Base-by-base conservation (phyloP, 92 coral and sea anemone genomes). In the Parazoanthus atlanticus region DNA sequence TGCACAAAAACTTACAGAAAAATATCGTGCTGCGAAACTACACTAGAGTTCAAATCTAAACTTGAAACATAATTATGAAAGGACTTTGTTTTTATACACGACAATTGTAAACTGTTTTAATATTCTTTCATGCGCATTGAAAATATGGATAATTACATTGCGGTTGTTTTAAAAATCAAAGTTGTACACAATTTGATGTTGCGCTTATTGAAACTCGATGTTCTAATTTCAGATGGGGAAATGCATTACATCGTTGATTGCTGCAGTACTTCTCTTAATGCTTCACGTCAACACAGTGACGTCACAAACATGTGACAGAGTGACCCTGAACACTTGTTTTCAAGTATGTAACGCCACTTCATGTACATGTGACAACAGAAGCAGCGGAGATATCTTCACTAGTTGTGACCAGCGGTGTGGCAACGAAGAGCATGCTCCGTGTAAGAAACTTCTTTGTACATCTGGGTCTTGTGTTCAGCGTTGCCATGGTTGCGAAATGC, bases 401-500 rank as follows among this genome's bases (percentile, higher is more conserved):
- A 61, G 69, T 61, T 61, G 69, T 61, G 69, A 61, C 17, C 69
- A 61, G 76, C 49, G 54, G 87, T 84, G 87, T 69, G 87, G 43
- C 46, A 21, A 17, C 19, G 17, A 70, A 84, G 69, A 16, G 3
- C 43, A 84, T 43, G 65, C 49, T 52, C 74, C 92, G 15, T 95
- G 98, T 76, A 85, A 79, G 73, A 90, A 40, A 40, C 88, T 95
- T 11, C 82, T 85, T 25, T 95, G 98, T 33, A 86, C 93, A 81
- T 80, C 95, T 69, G 94, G 90, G 86, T 90, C 89, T 43, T 95
- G 98, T 46, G 67, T 88, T 84, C 98, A 95, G 71, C 90, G 89
- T 88, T 95, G 98, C 54, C 93, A 89, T 74, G 93, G 91, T 76
- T 96, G 98, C 90, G 78, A 79, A 10, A 96, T 96, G 99, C 93